phyloP scores from a whole-genome alignment of 2,888 invertebrate genomes.

The Crematogaster levior region DNA sequence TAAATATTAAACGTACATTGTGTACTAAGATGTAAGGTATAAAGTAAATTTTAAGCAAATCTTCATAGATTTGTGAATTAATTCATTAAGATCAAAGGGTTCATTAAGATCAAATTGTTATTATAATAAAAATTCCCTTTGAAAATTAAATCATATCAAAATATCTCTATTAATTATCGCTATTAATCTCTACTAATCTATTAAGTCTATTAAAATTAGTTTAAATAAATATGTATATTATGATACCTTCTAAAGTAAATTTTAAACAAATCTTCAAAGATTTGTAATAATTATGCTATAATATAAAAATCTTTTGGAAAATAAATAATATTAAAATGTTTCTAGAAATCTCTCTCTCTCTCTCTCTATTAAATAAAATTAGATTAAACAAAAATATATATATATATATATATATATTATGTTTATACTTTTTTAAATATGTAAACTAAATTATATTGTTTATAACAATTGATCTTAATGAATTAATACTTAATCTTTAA shows the following conservation, averaged over 20 bases:
- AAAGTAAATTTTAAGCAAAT: not conserved
- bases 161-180: too few species aligned
- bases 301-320: not conserved
- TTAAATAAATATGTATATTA: too few species aligned
- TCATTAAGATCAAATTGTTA: too few species aligned
- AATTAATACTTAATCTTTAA: too few species aligned
- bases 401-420: not conserved
- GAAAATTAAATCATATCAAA: too few species aligned
- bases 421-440: not conserved
- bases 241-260: too few species aligned
- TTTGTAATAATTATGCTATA: not conserved
- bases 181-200: too few species aligned
- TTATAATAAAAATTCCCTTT: too few species aligned
- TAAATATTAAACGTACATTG: conserved; percentile 10
- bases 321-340: not conserved
- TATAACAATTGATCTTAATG: not conserved
- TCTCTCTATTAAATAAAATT: not conserved
- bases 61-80: too few species aligned
- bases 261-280: not conserved
- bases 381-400: not conserved
- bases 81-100: too few species aligned
- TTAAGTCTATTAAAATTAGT: too few species aligned
- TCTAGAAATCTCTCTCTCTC: too few species aligned
- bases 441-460: not conserved
- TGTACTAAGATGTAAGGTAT: not conserved